Conservation (phyloP, 2,888 invertebrate genomes). For the Agrochola macilenta region DNA sequence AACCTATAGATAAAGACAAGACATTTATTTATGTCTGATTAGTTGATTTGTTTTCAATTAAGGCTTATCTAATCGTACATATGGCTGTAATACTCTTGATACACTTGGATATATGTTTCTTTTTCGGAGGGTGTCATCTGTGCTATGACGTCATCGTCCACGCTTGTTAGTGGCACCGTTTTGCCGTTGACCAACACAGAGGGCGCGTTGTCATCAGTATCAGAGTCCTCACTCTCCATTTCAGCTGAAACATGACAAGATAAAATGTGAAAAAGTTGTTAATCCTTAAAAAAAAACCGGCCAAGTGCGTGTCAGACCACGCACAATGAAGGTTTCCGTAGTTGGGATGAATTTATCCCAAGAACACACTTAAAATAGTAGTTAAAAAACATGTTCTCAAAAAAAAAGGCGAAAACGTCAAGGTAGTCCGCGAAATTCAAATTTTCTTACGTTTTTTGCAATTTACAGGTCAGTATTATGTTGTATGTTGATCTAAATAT, state of each 20-base stretch:
- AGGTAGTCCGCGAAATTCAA: too few species aligned
- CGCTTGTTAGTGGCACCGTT: slow-evolving; percentile 95
- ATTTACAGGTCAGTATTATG: too few species aligned
- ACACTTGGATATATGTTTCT: slow-evolving; percentile 97
- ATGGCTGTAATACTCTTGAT: slow-evolving; percentile 98
- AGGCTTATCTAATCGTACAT: slow-evolving; percentile 92
- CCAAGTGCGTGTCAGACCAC: too few species aligned
- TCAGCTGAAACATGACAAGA: slow-evolving; percentile 88
- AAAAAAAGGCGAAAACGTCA: too few species aligned
- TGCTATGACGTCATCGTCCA: slow-evolving; percentile 96
- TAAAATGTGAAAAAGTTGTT: neutral
- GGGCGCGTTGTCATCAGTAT: slow-evolving; percentile 95
- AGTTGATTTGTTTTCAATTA: slow-evolving; percentile 61
- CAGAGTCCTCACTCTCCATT: slow-evolving; percentile 94
- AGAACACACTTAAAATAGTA: too few species aligned
- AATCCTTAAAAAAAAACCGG: neutral
- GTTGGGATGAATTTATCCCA: too few species aligned
- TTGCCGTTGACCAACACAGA: slow-evolving; percentile 95
- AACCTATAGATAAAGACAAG: slow-evolving; percentile 45
- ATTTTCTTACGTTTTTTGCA: too few species aligned
- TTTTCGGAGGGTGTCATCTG: slow-evolving; percentile 98
- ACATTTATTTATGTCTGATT: slow-evolving; percentile 60
- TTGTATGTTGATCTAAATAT: too few species aligned
- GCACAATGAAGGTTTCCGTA: too few species aligned
- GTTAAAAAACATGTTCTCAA: too few species aligned